Conservation (phyloP, 2,113 vertebrate genomes). For the Pedionomus torquatus region DNA sequence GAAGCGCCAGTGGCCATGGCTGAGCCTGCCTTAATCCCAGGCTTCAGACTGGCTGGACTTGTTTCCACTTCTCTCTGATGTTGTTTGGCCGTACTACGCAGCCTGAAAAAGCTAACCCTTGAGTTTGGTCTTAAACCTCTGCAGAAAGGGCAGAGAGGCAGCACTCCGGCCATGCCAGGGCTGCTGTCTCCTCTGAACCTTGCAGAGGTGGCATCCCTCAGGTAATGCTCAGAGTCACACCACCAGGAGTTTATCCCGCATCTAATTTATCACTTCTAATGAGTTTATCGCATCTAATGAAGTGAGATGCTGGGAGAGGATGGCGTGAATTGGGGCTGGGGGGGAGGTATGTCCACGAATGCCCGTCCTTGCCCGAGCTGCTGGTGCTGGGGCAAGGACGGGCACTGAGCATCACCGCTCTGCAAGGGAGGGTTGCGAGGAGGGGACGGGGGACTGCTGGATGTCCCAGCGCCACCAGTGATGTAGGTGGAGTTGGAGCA, state of each 20-base stretch:
- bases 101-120: not conserved
- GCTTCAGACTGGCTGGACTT: not conserved
- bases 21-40: not conserved
- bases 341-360: not conserved
- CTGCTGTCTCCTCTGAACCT: not conserved
- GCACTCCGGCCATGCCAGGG: not conserved
- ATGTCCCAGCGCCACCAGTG: not conserved
- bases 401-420: not conserved
- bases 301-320: not conserved
- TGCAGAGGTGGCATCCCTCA: accelerated
- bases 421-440: accelerated
- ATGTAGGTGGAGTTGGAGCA: accelerated
- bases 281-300: too few relatives aligned
- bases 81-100: accelerated
- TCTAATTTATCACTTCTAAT: too few relatives aligned
- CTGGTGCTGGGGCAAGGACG: not conserved
- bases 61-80: not conserved
- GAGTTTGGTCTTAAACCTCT: not conserved
- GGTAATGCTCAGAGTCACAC: not conserved
- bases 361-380: not conserved
- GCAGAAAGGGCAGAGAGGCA: not conserved
- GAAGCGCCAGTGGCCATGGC: not conserved
- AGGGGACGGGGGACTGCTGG: not conserved
- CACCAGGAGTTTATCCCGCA: not conserved
- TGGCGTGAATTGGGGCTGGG: too few relatives aligned